Base-by-base conservation (phyloP, 2,797 vertebrate species). In the Sciurus carolinensis region DNA sequence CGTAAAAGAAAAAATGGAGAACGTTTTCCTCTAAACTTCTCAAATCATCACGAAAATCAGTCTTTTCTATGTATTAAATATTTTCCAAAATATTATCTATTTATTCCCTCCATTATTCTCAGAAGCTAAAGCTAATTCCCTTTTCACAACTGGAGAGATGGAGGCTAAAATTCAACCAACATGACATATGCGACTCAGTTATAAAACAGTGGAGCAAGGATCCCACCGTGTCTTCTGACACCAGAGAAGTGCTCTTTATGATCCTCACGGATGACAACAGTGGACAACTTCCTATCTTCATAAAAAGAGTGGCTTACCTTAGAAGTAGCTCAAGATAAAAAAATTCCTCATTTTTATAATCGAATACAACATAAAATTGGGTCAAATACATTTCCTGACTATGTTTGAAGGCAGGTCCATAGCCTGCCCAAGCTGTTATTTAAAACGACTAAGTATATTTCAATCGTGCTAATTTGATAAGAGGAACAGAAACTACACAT, bases 381-480 rank as follows among this genome's bases (percentile, higher is more conserved):
- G 17, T 66, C 33, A 94, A 91, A 94, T 71, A 24, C 52, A 86
- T 79, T 92, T 94, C 11, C 59, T 72, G 22, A 59, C 36, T 71
- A 1, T 72, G 30, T 69, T 64, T 85, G 64, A 85, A 80, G 24
- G 12, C 33, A 85, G 30, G 24, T 75, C 42, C 22, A 62, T 22
- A 64, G 71, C 4, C 72, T 84, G 20, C 20, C 9, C n/a, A 59
- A 44, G 44, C n/a, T 92, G 39, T 69, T 82, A 79, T 75, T 77
- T 82, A 86, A 83, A 94, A 77, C 39, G 85, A 71, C 9, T 86
- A 57, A 67, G 18, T 22, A 26, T 36, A 94, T 64, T 86, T 94
- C 64, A 66, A 14, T 39, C 64, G 73, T 66, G 18, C 28, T 54
- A 67, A 94, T 80, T 90, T 97, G 80, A 91, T 54, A 64, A 73